Percentiles rank a stretch among this genome's conserved stretches.
Evolutionary conservation across 2,113 vertebrate genomes (phyloP).

Genomic region (Athene cunicularia): DNA sequence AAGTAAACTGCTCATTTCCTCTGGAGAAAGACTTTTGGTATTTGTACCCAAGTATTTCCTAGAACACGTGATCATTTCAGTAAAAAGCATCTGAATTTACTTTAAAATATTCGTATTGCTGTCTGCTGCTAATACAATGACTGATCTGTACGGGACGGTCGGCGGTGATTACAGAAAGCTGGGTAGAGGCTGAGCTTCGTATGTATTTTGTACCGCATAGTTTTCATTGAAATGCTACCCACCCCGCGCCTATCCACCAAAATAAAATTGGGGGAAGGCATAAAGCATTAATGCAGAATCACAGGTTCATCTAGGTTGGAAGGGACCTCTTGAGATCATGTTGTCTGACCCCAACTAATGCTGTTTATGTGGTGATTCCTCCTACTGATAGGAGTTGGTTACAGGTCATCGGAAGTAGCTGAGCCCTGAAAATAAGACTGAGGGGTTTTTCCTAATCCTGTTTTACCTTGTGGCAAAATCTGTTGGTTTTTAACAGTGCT

Average conservation of each 20-base stretch:
- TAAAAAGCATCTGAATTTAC: neutral
- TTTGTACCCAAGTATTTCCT: neutral
- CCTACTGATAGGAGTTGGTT: rapidly evolving
- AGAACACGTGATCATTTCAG: neutral
- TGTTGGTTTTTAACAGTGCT: neutral
- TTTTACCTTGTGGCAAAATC: neutral
- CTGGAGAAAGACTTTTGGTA: neutral
- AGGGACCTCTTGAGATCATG: neutral
- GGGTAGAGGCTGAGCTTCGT: neutral
- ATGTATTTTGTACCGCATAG: neutral
- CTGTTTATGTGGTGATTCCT: neutral
- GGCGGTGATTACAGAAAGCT: neutral
- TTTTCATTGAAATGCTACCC: neutral
- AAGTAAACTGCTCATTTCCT: neutral
- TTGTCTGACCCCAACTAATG: neutral
- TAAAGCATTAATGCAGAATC: neutral
- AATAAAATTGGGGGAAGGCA: neutral
- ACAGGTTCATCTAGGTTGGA: neutral
- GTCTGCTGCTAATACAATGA: neutral
- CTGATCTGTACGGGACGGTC: neutral
- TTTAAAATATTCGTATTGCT: neutral
- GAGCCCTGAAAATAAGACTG: neutral
- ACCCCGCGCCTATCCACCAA: neutral
- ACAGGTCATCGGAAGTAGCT: neutral
- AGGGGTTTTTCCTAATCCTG: neutral